Evolutionary conservation across 37 sponge, comb jelly and placozoan species (phyloP).

Genomic region (Halisarca cf. caerulea): DNA sequence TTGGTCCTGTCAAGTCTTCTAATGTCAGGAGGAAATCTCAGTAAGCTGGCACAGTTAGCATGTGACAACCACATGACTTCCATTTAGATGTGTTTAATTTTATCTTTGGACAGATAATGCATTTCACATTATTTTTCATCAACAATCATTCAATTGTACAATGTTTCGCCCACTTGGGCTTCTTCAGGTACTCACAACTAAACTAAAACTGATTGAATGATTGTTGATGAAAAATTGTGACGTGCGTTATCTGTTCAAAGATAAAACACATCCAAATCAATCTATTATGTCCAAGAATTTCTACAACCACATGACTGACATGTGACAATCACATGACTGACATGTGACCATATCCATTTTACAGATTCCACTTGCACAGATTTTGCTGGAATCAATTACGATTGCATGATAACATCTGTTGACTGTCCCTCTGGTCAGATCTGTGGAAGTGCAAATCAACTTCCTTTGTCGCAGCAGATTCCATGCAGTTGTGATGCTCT

Average conservation of each 20-base stretch:
- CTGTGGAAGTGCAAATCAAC: background rate
- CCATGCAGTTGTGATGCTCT: background rate
- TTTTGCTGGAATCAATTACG: background rate
- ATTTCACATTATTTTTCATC: too few relatives aligned
- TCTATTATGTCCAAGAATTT: too few relatives aligned
- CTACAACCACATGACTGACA: background rate
- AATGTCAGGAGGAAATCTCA: too few relatives aligned
- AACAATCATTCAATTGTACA: too few relatives aligned
- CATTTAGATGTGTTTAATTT: background rate
- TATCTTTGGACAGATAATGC: too few relatives aligned
- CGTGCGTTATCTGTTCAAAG: too few relatives aligned
- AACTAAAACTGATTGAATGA: too few relatives aligned
- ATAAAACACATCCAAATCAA: too few relatives aligned
- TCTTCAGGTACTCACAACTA: too few relatives aligned
- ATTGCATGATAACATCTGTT: background rate
- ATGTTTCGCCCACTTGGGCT: too few relatives aligned
- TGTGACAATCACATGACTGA: background rate
- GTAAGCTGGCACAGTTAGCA: background rate
- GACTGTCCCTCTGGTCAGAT: background rate
- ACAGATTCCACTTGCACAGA: background rate
- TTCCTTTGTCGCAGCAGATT: background rate
- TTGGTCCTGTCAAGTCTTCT: too few relatives aligned
- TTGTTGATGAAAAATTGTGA: too few relatives aligned
- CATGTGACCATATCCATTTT: background rate
- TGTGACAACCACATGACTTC: background rate